phyloP scores from a whole-genome alignment of 2,797 vertebrate species.

The Rhinichthys osculus region DNA sequence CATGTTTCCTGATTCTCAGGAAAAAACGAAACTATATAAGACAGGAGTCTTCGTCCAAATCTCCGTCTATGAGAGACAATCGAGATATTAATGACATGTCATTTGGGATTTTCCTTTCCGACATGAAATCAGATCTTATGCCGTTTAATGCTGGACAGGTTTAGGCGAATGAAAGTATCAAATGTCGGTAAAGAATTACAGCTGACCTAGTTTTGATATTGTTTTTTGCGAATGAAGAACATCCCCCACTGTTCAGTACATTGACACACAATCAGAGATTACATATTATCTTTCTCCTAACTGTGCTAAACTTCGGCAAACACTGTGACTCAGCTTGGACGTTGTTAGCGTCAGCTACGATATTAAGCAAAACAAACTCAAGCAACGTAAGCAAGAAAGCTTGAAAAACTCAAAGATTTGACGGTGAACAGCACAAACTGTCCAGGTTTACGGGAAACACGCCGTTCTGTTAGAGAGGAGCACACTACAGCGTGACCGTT shows the following conservation, averaged over 20 bases:
- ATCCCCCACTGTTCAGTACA: background rate
- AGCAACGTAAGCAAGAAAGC: background rate
- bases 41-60: too few species aligned
- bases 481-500: constrained; percentile 37
- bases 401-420: background rate
- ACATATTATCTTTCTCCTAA: constrained; percentile 19
- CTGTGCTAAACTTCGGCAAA: constrained; percentile 8
- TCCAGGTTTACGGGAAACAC: constrained; percentile 18
- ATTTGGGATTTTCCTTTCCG: background rate
- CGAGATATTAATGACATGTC: background rate
- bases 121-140: background rate
- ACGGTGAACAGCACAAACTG: background rate
- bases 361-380: background rate
- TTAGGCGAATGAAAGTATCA: background rate
- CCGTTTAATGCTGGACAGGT: background rate
- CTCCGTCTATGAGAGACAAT: background rate
- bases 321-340: constrained; percentile 20
- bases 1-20: too few species aligned
- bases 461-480: constrained; percentile 31
- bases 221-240: background rate
- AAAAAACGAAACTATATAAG: too few species aligned
- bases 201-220: constrained; percentile 7
- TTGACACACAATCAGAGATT: constrained; percentile 36
- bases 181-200: background rate
- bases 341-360: background rate